Evolutionary conservation across 2,888 invertebrate genomes (phyloP).

Genomic region (Salpingus planirostris): DNA sequence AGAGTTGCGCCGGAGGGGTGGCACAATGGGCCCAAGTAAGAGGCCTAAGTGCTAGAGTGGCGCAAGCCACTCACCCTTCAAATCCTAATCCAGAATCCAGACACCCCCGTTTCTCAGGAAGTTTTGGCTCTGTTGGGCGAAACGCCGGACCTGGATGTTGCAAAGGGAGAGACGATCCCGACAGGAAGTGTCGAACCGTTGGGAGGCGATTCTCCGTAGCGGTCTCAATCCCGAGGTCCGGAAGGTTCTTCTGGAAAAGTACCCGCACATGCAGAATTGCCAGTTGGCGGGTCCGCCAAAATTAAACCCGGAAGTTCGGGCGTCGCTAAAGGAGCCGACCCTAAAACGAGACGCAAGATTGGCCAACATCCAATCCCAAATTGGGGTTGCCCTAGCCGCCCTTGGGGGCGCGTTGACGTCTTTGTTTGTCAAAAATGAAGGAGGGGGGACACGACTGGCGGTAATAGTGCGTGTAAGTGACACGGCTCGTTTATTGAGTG

Average conservation of each 20-base stretch:
- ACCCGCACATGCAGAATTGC: background rate
- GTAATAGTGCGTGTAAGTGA: background rate
- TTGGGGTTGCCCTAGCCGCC: background rate
- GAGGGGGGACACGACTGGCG: background rate
- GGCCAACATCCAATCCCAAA: background rate
- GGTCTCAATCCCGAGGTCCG: background rate
- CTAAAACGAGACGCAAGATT: background rate
- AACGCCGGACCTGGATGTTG: background rate
- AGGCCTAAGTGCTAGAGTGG: too few species aligned
- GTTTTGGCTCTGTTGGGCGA: background rate
- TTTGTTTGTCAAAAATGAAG: background rate
- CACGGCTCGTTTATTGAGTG: background rate
- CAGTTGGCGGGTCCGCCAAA: background rate
- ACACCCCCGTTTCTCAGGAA: background rate
- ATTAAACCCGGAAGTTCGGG: background rate
- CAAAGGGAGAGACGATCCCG: background rate
- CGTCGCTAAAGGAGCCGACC: background rate
- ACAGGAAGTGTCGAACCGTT: background rate
- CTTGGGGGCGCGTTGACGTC: background rate
- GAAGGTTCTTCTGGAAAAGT: background rate
- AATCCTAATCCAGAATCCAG: too few species aligned
- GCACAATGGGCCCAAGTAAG: too few species aligned
- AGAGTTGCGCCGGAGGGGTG: too few species aligned
- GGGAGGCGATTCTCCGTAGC: background rate
- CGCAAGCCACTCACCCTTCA: too few species aligned